These are phyloP conservation scores for Gorsachius magnificus DNA, from an alignment of 2,797 vertebrate genomes.

Conservation along the genomic window DNA sequence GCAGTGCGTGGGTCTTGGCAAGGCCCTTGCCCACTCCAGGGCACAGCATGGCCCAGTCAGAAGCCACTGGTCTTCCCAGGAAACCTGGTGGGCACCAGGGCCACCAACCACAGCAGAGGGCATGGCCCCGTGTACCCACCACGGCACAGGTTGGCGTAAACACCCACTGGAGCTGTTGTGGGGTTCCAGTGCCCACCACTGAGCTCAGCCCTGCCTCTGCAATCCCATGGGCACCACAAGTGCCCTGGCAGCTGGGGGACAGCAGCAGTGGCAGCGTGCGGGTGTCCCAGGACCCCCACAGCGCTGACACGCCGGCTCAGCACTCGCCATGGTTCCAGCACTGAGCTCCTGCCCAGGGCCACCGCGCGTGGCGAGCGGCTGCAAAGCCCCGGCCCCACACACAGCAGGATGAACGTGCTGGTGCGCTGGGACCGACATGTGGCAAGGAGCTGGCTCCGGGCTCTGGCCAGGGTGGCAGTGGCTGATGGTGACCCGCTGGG, in stretches of 20 bases:
- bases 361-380: rapidly evolving
- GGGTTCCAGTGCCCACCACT: background rate
- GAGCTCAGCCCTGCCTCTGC: background rate
- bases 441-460: rapidly evolving
- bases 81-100: background rate
- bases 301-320: rapidly evolving
- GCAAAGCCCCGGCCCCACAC: background rate
- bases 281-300: background rate
- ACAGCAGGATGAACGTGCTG: rapidly evolving
- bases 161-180: rapidly evolving
- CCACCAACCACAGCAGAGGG: background rate
- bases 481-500: background rate
- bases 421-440: rapidly evolving
- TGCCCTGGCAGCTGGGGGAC: background rate
- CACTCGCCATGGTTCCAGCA: background rate
- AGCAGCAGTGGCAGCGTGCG: rapidly evolving
- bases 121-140: too few relatives aligned
- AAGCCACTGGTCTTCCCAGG: background rate
- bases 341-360: background rate
- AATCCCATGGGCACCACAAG: background rate
- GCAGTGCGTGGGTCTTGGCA: too few relatives aligned
- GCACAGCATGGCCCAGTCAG: background rate
- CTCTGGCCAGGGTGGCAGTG: rapidly evolving
- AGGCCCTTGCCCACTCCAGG: rapidly evolving
- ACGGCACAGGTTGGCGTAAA: too few relatives aligned